These are phyloP conservation scores for Alethe diademata DNA, from an alignment of 2,113 vertebrate species.

Conservation along the genomic window DNA sequence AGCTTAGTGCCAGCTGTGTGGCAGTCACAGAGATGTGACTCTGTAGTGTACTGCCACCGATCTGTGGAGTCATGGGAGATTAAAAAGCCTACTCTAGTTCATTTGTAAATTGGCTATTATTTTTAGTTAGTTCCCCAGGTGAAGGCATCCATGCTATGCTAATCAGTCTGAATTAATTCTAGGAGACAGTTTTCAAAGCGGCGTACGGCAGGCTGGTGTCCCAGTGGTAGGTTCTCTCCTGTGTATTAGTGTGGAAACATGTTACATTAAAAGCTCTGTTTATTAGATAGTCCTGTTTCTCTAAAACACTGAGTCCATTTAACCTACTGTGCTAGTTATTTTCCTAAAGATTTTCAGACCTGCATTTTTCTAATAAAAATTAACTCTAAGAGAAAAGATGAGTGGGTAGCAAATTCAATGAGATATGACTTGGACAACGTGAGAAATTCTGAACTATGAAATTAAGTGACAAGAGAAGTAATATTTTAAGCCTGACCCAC, in stretches of 20 bases:
- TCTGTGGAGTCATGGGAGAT: background rate
- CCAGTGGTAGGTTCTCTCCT: background rate
- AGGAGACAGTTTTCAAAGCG: background rate
- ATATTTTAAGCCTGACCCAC: background rate
- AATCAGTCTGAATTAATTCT: constrained; percentile 43
- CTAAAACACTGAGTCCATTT: background rate
- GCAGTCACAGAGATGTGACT: background rate
- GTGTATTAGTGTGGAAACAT: background rate
- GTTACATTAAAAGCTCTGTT: background rate
- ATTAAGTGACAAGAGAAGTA: background rate
- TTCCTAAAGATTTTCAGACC: background rate
- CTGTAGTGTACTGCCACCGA: background rate
- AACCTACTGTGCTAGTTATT: background rate
- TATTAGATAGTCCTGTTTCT: background rate
- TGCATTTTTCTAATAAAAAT: background rate
- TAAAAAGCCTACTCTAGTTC: constrained; percentile 1
- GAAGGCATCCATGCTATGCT: background rate
- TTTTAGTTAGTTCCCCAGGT: constrained; percentile 45
- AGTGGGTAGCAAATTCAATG: background rate
- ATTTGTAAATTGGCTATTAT: constrained; percentile 37
- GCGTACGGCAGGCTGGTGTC: background rate
- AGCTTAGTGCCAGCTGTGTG: background rate
- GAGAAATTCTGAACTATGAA: background rate
- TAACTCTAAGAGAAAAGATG: background rate
- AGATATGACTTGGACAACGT: background rate